These are phyloP conservation scores for Dasysyrphus tricinctus DNA, from an alignment of 2,888 invertebrate species.

Conservation along the genomic window DNA sequence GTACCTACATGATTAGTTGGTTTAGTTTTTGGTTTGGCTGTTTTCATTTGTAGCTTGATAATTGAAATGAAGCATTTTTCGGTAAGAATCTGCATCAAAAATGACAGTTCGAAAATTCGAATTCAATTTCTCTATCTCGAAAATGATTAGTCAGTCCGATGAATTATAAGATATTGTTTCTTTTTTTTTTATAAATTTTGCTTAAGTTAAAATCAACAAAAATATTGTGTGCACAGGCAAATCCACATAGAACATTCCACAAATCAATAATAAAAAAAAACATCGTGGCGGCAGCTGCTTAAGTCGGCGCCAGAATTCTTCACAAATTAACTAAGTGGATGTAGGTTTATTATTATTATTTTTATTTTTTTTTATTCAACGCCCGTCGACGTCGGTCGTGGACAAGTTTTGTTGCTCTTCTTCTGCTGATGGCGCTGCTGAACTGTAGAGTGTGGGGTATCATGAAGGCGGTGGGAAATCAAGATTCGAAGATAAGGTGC, in stretches of 20 bases:
- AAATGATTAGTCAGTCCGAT: slow-evolving; percentile 18
- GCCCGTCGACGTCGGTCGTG: slow-evolving; percentile 55
- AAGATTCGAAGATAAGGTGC: slow-evolving; percentile 54
- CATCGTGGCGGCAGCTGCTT: slow-evolving; percentile 84
- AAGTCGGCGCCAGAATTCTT: slow-evolving; percentile 85
- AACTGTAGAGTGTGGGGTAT: slow-evolving; percentile 36
- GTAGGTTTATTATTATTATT: slow-evolving; percentile 76
- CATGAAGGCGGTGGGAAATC: slow-evolving; percentile 61
- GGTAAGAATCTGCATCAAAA: not conserved
- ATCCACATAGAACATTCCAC: slow-evolving; percentile 79
- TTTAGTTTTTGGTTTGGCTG: slow-evolving; percentile 15
- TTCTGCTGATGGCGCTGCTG: slow-evolving; percentile 45
- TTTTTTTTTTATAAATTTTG: not conserved
- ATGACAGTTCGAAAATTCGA: slow-evolving; percentile 10
- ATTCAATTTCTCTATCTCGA: slow-evolving; percentile 11
- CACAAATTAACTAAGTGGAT: slow-evolving; percentile 82
- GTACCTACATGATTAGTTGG: no score
- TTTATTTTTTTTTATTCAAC: slow-evolving; percentile 50
- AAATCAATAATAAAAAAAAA: slow-evolving; percentile 84
- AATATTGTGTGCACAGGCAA: slow-evolving; percentile 40
- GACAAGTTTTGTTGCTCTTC: slow-evolving; percentile 65
- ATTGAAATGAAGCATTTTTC: not conserved
- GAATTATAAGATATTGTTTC: not conserved
- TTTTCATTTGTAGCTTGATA: not conserved
- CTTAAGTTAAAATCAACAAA: slow-evolving; percentile 31